Evolutionary conservation across 64 coral and sea anemone genomes (phyloP).

Genomic region (Platygyra sinensis): DNA sequence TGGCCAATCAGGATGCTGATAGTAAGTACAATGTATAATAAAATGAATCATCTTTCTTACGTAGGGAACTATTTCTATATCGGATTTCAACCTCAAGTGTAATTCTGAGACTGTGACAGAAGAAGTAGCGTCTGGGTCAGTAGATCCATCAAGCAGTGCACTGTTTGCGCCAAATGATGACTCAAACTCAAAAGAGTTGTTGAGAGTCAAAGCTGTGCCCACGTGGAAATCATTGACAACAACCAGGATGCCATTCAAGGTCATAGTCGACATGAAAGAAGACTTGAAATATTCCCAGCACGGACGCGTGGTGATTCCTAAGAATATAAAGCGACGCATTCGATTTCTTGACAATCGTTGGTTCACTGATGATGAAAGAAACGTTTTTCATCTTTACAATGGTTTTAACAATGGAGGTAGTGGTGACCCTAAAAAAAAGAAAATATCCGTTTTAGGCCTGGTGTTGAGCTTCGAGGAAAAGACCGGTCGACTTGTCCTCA

Average conservation of each 20-base stretch:
- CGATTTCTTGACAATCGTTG: conserved; percentile 12
- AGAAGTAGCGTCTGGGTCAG: accelerated
- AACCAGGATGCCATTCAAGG: not conserved
- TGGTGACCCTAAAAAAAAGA: conserved; percentile 16
- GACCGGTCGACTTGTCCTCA: conserved; percentile 16
- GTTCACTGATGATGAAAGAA: conserved; percentile 25
- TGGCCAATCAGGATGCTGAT: too few relatives aligned
- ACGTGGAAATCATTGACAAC: not conserved
- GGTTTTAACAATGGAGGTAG: conserved; percentile 51
- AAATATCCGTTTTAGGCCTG: conserved; percentile 62
- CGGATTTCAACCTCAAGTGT: not conserved
- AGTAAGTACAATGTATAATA: too few relatives aligned
- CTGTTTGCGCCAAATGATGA: too few relatives aligned
- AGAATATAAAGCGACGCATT: not conserved
- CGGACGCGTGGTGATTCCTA: not conserved
- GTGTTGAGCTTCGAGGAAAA: conserved; percentile 32
- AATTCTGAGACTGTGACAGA: too few relatives aligned
- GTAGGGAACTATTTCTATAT: not conserved
- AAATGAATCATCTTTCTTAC: not conserved
- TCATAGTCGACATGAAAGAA: not conserved
- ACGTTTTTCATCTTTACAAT: conserved; percentile 31
- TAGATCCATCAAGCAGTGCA: too few relatives aligned
- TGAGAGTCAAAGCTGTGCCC: not conserved
- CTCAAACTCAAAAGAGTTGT: too few relatives aligned
- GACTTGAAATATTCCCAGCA: not conserved